Percentiles rank a stretch among this genome's conserved stretches.
These are phyloP conservation scores for Sicus ferrugineus DNA, from an alignment of 2,888 invertebrate species.

Conservation along the genomic window DNA sequence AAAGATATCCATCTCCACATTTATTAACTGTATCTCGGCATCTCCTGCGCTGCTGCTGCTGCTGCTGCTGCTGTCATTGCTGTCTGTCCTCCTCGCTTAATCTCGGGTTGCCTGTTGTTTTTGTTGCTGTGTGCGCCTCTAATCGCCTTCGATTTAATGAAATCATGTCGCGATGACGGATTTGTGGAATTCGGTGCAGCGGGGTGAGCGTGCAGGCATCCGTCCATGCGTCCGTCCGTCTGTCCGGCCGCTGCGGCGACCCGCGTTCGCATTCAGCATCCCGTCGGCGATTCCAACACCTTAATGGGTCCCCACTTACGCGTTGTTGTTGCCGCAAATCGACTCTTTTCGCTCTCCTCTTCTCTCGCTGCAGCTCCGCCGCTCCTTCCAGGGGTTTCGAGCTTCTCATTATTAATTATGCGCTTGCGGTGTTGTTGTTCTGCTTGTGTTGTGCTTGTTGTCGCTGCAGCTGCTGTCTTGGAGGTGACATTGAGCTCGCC, in stretches of 20 bases:
- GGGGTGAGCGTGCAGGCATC: background rate
- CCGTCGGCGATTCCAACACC: slow-evolving; percentile 14
- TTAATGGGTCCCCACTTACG: slow-evolving; percentile 42
- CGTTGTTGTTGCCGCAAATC: background rate
- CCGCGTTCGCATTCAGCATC: too few species aligned
- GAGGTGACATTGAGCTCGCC: background rate
- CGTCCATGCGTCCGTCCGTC: background rate
- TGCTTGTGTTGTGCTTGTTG: slow-evolving; percentile 4
- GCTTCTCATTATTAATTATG: slow-evolving; percentile 44
- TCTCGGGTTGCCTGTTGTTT: background rate
- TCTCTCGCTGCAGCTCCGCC: slow-evolving; percentile 7
- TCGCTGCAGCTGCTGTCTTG: slow-evolving; percentile 17
- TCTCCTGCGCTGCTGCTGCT: background rate
- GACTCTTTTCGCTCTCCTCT: too few species aligned
- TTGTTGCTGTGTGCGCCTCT: background rate
- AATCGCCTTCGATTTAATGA: slow-evolving; percentile 18
- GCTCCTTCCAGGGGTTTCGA: slow-evolving; percentile 15
- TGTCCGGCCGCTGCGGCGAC: background rate
- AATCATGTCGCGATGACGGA: slow-evolving; percentile 36
- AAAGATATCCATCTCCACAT: slow-evolving; percentile 22
- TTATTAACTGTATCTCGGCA: slow-evolving; percentile 20
- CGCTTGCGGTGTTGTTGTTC: slow-evolving; percentile 22
- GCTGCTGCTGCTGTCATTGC: too few species aligned
- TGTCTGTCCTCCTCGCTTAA: too few species aligned
- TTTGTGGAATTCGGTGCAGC: slow-evolving; percentile 30